Conservation (phyloP, 2,113 vertebrate genomes). For the Cepphus grylle region DNA sequence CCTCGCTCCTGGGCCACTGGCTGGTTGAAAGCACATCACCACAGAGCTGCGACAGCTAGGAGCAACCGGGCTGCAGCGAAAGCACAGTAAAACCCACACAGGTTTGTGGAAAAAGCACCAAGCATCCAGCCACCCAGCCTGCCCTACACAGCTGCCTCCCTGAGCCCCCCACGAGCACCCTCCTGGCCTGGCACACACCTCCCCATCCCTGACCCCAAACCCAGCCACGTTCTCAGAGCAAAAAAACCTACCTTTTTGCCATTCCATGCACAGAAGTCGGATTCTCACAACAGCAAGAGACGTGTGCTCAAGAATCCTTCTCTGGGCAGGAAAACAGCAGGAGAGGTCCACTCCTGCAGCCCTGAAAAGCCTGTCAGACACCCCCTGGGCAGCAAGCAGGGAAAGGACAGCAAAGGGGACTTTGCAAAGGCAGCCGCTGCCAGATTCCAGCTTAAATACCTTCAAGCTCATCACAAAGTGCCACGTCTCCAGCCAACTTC, state of each 20-base stretch:
- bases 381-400: rapidly evolving
- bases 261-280: neutral
- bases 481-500: neutral
- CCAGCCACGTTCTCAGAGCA: rapidly evolving
- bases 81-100: rapidly evolving
- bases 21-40: rapidly evolving
- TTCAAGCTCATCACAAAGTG: neutral
- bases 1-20: rapidly evolving
- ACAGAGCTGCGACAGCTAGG: neutral
- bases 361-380: neutral
- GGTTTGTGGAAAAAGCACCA: neutral
- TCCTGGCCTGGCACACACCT: neutral
- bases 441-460: neutral
- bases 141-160: neutral
- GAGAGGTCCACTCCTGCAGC: neutral
- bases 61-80: neutral
- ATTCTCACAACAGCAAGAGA: neutral
- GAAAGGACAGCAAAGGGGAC: neutral
- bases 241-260: neutral
- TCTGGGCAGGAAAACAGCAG: neutral
- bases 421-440: neutral
- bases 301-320: neutral
- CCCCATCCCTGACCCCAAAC: neutral
- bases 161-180: neutral
- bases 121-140: neutral